phyloP scores from a whole-genome alignment of 2,797 vertebrate genomes.

The Brachyalestes nurse region DNA sequence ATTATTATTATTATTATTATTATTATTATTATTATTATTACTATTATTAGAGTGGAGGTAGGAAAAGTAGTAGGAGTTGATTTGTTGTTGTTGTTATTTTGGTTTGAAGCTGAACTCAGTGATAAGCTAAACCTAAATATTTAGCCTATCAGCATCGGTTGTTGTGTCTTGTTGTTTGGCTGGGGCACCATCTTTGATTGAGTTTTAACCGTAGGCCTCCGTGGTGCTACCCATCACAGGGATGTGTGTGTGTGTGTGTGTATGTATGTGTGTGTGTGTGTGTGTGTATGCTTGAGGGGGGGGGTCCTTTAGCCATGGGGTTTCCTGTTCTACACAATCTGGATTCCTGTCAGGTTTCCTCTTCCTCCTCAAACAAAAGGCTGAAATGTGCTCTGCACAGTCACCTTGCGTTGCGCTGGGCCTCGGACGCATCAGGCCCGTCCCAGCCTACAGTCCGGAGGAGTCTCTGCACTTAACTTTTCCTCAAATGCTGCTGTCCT shows the following conservation, averaged over 20 bases:
- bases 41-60: background rate
- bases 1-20: background rate
- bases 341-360: slow-evolving; percentile 98
- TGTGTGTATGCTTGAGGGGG: slow-evolving; percentile 75
- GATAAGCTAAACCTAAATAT: background rate
- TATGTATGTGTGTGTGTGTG: background rate
- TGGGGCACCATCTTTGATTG: slow-evolving; percentile 74
- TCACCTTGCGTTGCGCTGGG: slow-evolving; percentile 63
- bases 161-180: background rate
- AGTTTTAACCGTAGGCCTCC: slow-evolving; percentile 82
- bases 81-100: slow-evolving; percentile 34
- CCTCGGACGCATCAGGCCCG: slow-evolving; percentile 37
- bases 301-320: slow-evolving; percentile 89
- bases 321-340: slow-evolving; percentile 94
- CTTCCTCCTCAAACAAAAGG: slow-evolving; percentile 94
- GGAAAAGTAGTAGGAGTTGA: background rate
- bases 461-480: background rate
- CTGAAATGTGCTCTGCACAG: slow-evolving; percentile 74
- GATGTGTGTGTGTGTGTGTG: background rate
- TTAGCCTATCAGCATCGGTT: background rate
- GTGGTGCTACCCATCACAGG: slow-evolving; percentile 74
- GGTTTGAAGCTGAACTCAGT: slow-evolving; percentile 26
- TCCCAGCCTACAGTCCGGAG: slow-evolving; percentile 23
- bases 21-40: background rate
- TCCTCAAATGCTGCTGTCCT: background rate